Conservation (phyloP, 1,140 invertebrate genomes). For the Drosophila bocki region DNA sequence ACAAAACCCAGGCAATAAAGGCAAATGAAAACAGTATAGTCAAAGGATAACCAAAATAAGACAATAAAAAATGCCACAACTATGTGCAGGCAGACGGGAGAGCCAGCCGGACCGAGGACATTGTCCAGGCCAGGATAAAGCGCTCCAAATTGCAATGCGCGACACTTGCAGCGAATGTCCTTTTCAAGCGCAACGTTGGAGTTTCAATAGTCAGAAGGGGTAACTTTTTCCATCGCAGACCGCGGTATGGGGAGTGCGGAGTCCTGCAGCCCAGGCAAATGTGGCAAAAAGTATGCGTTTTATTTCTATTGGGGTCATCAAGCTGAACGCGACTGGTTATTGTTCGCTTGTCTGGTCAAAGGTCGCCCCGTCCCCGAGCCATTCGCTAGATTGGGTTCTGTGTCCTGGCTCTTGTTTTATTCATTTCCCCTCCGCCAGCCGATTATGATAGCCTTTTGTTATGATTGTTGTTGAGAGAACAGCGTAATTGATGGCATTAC, state of each 20-base stretch:
- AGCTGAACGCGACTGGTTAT: constrained; percentile 70
- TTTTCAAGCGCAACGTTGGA: constrained; percentile 49
- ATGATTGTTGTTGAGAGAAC: constrained; percentile 34
- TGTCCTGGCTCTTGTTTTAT: constrained; percentile 44
- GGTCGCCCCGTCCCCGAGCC: constrained; percentile 34
- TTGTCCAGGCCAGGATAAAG: constrained; percentile 62
- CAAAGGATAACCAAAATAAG: constrained; percentile 75
- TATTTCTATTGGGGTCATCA: constrained; percentile 81
- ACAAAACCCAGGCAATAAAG: constrained; percentile 58
- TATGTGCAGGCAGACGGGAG: constrained; percentile 30
- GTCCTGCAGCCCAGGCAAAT: constrained; percentile 31
- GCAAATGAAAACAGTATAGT: constrained; percentile 69
- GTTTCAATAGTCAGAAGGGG: constrained; percentile 25
- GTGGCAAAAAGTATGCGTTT: constrained; percentile 74
- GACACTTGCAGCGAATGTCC: constrained; percentile 78
- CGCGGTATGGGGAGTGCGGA: not conserved
- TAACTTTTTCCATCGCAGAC: constrained; percentile 5
- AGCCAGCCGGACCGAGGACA: constrained; percentile 17
- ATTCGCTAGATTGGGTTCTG: constrained; percentile 46
- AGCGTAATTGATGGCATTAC: constrained; percentile 36
- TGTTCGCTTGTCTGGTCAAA: constrained; percentile 69
- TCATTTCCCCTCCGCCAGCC: constrained; percentile 24
- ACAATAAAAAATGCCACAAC: constrained; percentile 65
- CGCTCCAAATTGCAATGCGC: constrained; percentile 58
- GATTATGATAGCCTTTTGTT: constrained; percentile 55